A percentile compares a stretch with the other conserved stretches of the same genome.
Evolutionary conservation across 2,113 vertebrate genomes (phyloP).

Genomic region (Neolamprologus devosi): DNA sequence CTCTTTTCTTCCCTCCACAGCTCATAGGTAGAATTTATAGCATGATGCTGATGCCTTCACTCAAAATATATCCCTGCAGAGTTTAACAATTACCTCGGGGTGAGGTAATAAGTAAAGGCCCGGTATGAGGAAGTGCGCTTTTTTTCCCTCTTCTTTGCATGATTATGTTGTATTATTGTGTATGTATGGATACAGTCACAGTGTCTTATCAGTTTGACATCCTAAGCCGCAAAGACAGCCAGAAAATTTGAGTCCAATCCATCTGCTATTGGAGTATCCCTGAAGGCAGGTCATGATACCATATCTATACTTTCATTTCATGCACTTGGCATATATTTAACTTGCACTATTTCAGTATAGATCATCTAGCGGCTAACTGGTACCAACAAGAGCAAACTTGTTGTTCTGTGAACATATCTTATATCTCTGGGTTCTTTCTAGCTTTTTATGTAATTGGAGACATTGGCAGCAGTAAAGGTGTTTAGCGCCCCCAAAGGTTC

Average conservation of each 20-base stretch:
- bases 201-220: slow-evolving; percentile 64
- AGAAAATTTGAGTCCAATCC: slow-evolving; percentile 47
- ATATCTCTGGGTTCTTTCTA: slow-evolving; percentile 4
- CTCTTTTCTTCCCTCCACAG: slow-evolving; percentile 15
- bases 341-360: slow-evolving; percentile 28
- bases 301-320: slow-evolving; percentile 35
- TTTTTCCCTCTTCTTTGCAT: neutral
- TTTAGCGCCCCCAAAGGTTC: slow-evolving; percentile 55
- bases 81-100: slow-evolving; percentile 78
- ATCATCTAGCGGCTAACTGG: slow-evolving; percentile 28
- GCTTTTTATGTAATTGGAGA: neutral
- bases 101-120: slow-evolving; percentile 78
- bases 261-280: slow-evolving; percentile 43
- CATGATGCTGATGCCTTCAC: slow-evolving; percentile 85
- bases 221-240: slow-evolving; percentile 47
- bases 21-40: slow-evolving; percentile 78
- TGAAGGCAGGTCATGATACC: slow-evolving; percentile 25
- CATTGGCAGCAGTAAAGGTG: slow-evolving; percentile 44
- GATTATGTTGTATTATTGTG: slow-evolving; percentile 47
- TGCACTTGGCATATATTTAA: slow-evolving; percentile 44
- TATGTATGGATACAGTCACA: slow-evolving; percentile 37
- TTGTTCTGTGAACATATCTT: slow-evolving; percentile 11
- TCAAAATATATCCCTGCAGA: slow-evolving; percentile 64
- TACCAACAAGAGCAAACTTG: slow-evolving; percentile 18
- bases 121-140: slow-evolving; percentile 77